Evolutionary conservation across 2,888 invertebrate species (phyloP), one percentile per base, ranked within the genome.

Genomic region (Taphrorychus bicolor): DNA sequence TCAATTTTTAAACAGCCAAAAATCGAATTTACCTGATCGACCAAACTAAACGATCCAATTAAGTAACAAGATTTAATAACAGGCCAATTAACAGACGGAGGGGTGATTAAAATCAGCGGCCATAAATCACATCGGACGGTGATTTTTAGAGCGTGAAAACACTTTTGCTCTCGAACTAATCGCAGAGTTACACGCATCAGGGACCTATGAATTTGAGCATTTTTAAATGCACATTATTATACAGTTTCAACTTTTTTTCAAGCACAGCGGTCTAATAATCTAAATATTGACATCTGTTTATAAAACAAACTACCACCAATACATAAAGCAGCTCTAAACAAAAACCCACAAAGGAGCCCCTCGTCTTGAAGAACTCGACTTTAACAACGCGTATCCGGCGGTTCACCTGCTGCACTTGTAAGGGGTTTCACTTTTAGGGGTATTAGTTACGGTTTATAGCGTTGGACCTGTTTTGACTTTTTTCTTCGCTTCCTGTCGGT

Each of bases 381-480:
- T 56, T 59, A 60, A 63, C 32, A 17, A 41, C 41, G 17, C 51
- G 63, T 57, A 70, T 70, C 70, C 70, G 70, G 70, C 56, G 66
- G 66, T 59, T 70, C 70, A 70, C 70, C 70, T 70, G 70, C 63
- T 59, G 70, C 70, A 70, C 66, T 66, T 66, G 48, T 66, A 66
- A 58, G 70, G 70, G 63, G 59, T 66, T 63, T 64, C 42, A 56
- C 59, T 68, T 58, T 67, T 63, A 59, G 58, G 57, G 69, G 64
- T 59, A 60, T 60, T 64, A 64, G 69, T 69, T 56, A 69, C 60
- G 64, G 52, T 57, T 42, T 60, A 60, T 56, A 45, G 57, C 52
- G 64, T 51, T 60, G 42, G 48, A 63, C 68, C 54, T 59, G 53
- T 58, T 52, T 63, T 58, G 24, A n/a, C n/a, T 52, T 45, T 58